Evolutionary conservation across 2,797 vertebrate species (phyloP).

Genomic region (Pangasius djambal): DNA sequence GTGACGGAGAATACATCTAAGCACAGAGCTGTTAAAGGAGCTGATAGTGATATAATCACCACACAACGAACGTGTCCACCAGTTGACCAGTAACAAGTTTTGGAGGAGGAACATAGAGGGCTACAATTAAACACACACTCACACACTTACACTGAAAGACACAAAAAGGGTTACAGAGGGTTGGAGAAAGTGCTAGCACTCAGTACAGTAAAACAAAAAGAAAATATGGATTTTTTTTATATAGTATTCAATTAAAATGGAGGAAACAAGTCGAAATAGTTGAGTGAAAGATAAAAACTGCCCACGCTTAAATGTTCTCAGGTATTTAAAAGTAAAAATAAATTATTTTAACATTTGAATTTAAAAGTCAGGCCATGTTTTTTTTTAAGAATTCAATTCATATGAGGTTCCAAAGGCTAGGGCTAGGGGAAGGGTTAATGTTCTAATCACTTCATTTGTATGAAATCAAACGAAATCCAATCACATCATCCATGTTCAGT

Average conservation of each 20-base stretch:
- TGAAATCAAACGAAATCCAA: not conserved
- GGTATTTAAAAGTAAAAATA: not conserved
- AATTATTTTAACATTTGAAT: not conserved
- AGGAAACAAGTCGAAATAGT: not conserved
- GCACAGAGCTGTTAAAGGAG: constrained; percentile 19
- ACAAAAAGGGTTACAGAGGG: not conserved
- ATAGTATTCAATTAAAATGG: no score
- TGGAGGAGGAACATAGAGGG: not conserved
- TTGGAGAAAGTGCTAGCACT: not conserved
- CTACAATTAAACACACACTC: constrained; percentile 6
- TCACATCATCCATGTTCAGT: not conserved
- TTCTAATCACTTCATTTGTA: not conserved
- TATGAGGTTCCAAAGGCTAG: not conserved
- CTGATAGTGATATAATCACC: constrained; percentile 23
- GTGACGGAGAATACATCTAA: not conserved
- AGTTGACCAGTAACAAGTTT: not conserved
- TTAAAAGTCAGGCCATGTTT: not conserved
- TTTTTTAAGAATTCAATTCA: not conserved
- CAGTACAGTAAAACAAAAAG: not conserved
- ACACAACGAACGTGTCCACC: not conserved
- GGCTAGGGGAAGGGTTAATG: not conserved
- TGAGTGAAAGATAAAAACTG: not conserved
- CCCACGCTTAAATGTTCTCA: not conserved
- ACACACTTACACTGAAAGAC: not conserved
- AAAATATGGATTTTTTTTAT: not conserved